phyloP scores from a whole-genome alignment of 2,888 invertebrate species.

The Agriopis marginaria region DNA sequence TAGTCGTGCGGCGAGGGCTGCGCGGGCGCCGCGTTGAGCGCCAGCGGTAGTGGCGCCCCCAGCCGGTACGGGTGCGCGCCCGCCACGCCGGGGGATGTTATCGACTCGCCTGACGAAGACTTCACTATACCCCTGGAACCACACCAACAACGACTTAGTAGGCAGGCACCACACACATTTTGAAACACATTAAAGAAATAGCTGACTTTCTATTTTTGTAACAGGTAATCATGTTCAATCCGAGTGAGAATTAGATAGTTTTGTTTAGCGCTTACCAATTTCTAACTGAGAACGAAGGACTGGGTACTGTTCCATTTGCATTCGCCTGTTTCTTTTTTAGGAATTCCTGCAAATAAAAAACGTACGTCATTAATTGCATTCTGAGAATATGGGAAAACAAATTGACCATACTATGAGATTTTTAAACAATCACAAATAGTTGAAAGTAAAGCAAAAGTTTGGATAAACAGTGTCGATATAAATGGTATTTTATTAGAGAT shows the following conservation, averaged over 20 bases:
- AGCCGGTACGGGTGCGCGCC: conserved; percentile 90
- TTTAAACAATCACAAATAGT: not conserved
- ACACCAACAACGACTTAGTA: not conserved
- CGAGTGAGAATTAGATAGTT: not conserved
- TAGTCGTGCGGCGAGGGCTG: conserved; percentile 89
- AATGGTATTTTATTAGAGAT: too few species aligned
- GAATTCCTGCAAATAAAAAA: conserved; percentile 87
- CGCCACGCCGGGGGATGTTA: conserved; percentile 84
- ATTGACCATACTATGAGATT: not conserved
- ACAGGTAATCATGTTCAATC: too few species aligned
- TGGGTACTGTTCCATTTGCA: conserved; percentile 89
- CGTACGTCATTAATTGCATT: conserved; percentile 7
- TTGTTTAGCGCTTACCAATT: conserved; percentile 88
- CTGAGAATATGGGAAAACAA: not conserved
- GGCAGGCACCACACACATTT: not conserved
- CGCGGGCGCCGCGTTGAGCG: conserved; percentile 69
- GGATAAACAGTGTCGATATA: not conserved
- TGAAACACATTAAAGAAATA: too few species aligned
- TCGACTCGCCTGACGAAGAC: conserved; percentile 88
- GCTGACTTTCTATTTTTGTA: too few species aligned
- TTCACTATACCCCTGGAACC: conserved; percentile 87
- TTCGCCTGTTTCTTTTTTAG: conserved; percentile 93
- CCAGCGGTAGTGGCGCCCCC: conserved; percentile 85
- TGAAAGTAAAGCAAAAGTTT: too few species aligned
- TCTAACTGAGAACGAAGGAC: conserved; percentile 88